phyloP scores from a whole-genome alignment of 2,113 vertebrate genomes.

The Thamnaconus septentrionalis region DNA sequence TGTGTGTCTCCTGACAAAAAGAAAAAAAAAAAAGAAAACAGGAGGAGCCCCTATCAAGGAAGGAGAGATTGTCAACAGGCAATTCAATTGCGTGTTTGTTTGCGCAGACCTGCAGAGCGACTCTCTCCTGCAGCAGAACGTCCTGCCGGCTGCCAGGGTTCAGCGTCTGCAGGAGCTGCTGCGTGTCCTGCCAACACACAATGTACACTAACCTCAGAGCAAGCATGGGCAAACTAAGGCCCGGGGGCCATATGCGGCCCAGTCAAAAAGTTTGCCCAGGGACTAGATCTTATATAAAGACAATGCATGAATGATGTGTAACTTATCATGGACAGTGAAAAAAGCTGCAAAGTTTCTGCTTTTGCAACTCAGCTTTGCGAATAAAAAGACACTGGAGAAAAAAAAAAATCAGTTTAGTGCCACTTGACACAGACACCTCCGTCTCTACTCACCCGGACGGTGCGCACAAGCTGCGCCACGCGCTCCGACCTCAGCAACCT shows the following conservation, averaged over 20 bases:
- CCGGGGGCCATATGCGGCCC: no score
- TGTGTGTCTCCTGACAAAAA: background rate
- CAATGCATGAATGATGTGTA: no score
- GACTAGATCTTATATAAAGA: no score
- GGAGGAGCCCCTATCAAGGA: no score
- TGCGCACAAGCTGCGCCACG: slow-evolving; percentile 68
- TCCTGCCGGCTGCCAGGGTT: slow-evolving; percentile 59
- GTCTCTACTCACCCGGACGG: slow-evolving; percentile 65
- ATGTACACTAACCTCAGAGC: background rate
- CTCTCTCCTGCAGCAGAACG: slow-evolving; percentile 64
- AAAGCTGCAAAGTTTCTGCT: no score
- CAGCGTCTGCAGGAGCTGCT: slow-evolving; percentile 62
- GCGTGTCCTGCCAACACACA: slow-evolving; percentile 64
- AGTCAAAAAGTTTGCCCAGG: no score
- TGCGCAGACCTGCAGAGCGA: slow-evolving; percentile 68
- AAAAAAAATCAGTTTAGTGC: slow-evolving; percentile 4
- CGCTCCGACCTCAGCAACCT: slow-evolving; percentile 70
- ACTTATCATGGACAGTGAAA: no score
- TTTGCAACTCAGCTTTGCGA: background rate
- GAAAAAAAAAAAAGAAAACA: background rate
- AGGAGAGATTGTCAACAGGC: slow-evolving; percentile 30
- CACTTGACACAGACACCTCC: slow-evolving; percentile 4
- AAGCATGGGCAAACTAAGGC: background rate
- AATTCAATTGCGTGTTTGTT: slow-evolving; percentile 22
- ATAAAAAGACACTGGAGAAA: background rate